Evolutionary conservation across 1,140 invertebrate genomes (phyloP), one percentile per base, ranked within the genome.

Genomic region (Drosophila ironensis): DNA sequence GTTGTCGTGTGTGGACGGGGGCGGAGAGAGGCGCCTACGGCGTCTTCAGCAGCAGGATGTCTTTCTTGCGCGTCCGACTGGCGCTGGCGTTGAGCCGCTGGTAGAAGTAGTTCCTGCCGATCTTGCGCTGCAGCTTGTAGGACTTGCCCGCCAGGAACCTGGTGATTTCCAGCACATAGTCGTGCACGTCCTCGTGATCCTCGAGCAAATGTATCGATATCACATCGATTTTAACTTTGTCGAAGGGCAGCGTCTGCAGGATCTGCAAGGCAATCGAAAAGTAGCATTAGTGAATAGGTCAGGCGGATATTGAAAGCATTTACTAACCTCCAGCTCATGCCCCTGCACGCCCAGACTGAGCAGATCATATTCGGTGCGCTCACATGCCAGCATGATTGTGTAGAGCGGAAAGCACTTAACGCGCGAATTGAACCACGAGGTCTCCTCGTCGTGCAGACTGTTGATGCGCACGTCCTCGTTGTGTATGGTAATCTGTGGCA

Each of bases 391-490:
- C 76, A 97, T 90, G 48, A 97, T 91, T 12, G 95, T 95, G 86
- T 94, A 95, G 44, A 97, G 91, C 66, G 96, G 96, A 89, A 97
- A 96, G 90, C 96, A 97, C 87, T 95, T 94, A 42, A 97, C 94
- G 69, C 94, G 92, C 33, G 94, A 92, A 72, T 90, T 88, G 48
- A 90, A 90, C 87, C 89, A 90, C 42, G 84, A 84, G 38, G 75
- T 87, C 68, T 89, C 87, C 67, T 92, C 91, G 77, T 93, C 92
- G 24, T 91, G 90, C 37, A 93, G 74, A 80, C 92, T 92, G 35
- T 91, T 92, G 24, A 92, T 92, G 77, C 91, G 91, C 28, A 93
- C 92, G 72, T 90, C 89, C 72, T 93, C 93, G 68, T 93, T 93
- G 68, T 94, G 93, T 87, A 93, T 92, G 33, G 93, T 92, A 56